Evolutionary conservation across 2,113 vertebrate species (phyloP), one percentile per base, ranked within the genome.

Genomic region (Willisornis vidua): DNA sequence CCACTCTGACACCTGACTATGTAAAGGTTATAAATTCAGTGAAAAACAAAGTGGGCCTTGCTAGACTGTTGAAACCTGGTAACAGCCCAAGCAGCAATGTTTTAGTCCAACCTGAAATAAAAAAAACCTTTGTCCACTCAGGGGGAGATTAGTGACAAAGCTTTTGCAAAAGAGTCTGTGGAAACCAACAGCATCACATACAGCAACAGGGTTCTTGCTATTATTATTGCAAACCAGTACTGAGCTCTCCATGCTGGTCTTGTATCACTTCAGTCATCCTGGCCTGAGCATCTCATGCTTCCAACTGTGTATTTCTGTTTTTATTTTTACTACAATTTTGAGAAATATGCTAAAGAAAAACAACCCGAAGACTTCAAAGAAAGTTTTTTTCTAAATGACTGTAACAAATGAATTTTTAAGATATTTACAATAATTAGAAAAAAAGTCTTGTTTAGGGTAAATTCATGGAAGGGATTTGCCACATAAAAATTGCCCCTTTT

Each of bases 191-290:
- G 41, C n/a, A 33, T 8, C 7, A 20, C 7, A 10, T 0, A 25
- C 8, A 48, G 10, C 35, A 37, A 19, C 1, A 0, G 2, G 5
- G 16, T 49, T 16, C 22, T n/a, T 15, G 4, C 2, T 33, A 4
- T 1, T 11, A 28, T 0, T 4, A 65, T 46, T 3, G 26, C 43
- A 35, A 48, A 19, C 17, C n/a, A 31, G 20, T 7, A 15, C 1
- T 13, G 43, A 74, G 7, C n/a, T 46, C n/a, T 25, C 49, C 20
- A 3, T 8, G 29, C 74, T 11, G 0, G 20, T 31, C 29, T 25
- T n/a, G 3, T 1, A 18, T 6, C 7, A 3, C 33, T 31, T 37
- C 11, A 12, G 35, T 61, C 62, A 43, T 57, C 62, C 13, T 16
- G 20, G 22, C 26, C 75, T 57, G 43, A 46, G 24, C 5, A 3